Base-by-base conservation (phyloP, 1,140 invertebrate genomes). In the Eciton burchellii region DNA sequence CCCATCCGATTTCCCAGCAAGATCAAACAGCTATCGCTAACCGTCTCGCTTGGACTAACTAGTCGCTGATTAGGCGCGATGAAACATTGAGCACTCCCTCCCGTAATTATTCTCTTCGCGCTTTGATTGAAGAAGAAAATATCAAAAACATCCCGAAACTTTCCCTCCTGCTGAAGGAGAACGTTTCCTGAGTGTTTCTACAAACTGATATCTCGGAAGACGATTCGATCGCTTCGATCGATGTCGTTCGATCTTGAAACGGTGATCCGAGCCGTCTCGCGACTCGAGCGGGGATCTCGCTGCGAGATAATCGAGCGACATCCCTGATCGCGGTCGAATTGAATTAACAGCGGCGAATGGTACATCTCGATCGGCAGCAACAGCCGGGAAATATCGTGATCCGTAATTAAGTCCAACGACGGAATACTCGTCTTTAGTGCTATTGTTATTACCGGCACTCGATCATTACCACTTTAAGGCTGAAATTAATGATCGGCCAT, bases 391-490 rank as follows among this genome's bases (percentile, higher is more conserved):
- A 45, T 63, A 56, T 56, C 70, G 68, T 74, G 57, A 74, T 74
- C 49, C 56, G 63, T 57, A 79, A 79, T 79, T 79, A 79, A 70
- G 62, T 70, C 63, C 63, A n/a, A 35, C 74, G 60, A 56, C 63
- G 41, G 63, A 12, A 68, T 68, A 56, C n/a, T 66, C 62, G 49
- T 16, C 62, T 79, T 79, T 57, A 79, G 35, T 79, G 35, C 63
- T 35, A 70, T 79, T 79, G 63, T 79, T 79, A 79, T 79, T 79
- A 70, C 52, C 73, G 73, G 9, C 59, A 54, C 24, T 57, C 52
- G 74, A 79, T 79, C 74, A 63, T 79, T 79, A 68, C 74, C 74
- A 70, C 74, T 79, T 79, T 70, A 79, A 70, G 49, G 70, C 52
- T 57, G 74, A 79, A 79, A 79, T 79, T 70, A 79, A 79, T 57